These are phyloP conservation scores for Maconellicoccus hirsutus DNA, from an alignment of 1,140 invertebrate species.

Conservation along the genomic window DNA sequence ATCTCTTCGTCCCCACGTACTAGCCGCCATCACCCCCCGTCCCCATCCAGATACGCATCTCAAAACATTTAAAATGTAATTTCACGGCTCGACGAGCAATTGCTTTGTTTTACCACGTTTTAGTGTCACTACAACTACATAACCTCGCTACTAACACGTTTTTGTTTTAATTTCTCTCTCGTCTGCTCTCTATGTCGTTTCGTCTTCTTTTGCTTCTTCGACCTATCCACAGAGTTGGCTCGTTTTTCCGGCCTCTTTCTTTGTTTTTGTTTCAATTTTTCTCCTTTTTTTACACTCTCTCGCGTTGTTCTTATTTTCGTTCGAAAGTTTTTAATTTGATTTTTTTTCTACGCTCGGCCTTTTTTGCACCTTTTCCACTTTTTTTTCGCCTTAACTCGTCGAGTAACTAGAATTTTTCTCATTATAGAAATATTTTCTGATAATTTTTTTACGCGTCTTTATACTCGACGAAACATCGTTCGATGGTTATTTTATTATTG, in stretches of 20 bases:
- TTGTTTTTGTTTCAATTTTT: no score
- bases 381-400: background rate
- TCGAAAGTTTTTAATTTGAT: background rate
- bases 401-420: background rate
- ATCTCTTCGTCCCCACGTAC: no score
- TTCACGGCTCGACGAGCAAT: conserved; percentile 6
- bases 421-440: background rate
- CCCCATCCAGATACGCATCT: background rate
- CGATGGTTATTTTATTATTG: conserved; percentile 2
- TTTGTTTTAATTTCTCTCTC: conserved; percentile 10
- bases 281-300: background rate
- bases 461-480: background rate
- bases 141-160: background rate
- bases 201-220: no score
- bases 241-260: no score
- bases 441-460: background rate
- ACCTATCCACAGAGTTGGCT: no score
- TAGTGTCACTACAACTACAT: background rate
- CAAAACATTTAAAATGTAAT: conserved; percentile 10
- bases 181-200: no score
- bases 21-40: no score
- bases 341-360: background rate
- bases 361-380: no score
- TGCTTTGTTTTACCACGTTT: conserved; percentile 4
- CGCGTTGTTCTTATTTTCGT: background rate